These are phyloP conservation scores for Callosobruchus maculatus DNA, from an alignment of 2,888 invertebrate genomes.

Conservation along the genomic window DNA sequence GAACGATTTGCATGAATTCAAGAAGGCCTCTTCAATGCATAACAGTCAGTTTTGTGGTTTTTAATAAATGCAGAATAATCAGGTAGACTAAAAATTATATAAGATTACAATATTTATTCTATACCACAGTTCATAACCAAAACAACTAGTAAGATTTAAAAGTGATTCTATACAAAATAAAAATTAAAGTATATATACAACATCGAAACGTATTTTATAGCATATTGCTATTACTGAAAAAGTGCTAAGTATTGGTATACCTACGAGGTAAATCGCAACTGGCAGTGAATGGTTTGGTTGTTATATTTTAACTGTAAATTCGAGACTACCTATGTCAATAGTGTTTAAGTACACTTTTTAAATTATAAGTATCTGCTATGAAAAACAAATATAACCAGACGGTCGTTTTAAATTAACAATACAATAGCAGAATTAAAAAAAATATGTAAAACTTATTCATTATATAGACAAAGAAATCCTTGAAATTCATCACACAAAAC, in stretches of 20 bases:
- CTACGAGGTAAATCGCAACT: neutral
- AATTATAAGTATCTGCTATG: neutral
- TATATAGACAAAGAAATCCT: neutral
- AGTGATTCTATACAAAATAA: neutral
- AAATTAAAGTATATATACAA: neutral
- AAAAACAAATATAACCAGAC: neutral
- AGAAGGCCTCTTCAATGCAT: too few species aligned
- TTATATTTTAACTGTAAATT: neutral
- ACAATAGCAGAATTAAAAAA: neutral
- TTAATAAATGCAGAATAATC: too few species aligned
- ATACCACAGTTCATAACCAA: neutral
- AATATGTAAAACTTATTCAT: neutral
- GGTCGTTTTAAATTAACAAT: neutral
- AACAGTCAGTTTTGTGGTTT: too few species aligned
- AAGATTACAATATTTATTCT: neutral
- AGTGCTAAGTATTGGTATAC: neutral
- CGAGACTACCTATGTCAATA: neutral
- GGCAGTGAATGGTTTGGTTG: neutral
- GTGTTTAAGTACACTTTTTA: neutral
- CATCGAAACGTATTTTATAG: neutral
- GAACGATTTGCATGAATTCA: too few species aligned
- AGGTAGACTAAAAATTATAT: neutral
- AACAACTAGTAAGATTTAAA: neutral
- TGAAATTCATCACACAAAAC: neutral
- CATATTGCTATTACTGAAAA: too few species aligned